Percentiles rank a stretch among this genome's conserved stretches.
phyloP scores from a whole-genome alignment of 2,888 invertebrate genomes.

The Cephus spinipes region DNA sequence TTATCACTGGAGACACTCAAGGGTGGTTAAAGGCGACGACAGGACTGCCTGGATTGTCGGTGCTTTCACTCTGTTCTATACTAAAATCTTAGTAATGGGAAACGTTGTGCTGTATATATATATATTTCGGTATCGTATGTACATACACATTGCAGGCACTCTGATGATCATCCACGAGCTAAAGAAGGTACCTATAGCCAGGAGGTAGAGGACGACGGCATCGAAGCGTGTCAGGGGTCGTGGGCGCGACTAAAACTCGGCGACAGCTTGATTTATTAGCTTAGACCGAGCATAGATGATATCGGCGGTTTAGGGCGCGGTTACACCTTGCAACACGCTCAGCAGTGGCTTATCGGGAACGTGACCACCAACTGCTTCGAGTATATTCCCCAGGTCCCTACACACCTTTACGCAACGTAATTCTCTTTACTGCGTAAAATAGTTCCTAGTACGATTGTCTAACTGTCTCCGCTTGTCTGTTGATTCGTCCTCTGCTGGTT shows the following conservation, averaged over 20 bases:
- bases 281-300: constrained; percentile 34
- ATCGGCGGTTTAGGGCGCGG: constrained; percentile 23
- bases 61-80: not conserved
- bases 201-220: not conserved
- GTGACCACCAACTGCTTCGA: not conserved
- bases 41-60: not conserved
- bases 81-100: not conserved
- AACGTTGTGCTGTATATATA: not conserved
- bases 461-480: not conserved
- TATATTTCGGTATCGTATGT: not conserved
- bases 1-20: not conserved
- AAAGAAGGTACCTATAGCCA: not conserved
- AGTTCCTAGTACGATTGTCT: not conserved
- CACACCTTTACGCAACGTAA: not conserved
- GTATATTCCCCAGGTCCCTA: not conserved
- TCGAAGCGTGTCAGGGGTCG: constrained; percentile 30
- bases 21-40: not conserved
- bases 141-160: not conserved
- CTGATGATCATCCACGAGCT: not conserved
- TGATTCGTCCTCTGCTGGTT: not conserved
- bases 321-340: constrained; percentile 1
- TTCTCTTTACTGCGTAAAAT: not conserved
- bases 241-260: constrained; percentile 34
- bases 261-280: constrained; percentile 49
- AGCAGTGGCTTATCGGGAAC: not conserved